Base-by-base conservation (phyloP, 2,888 invertebrate genomes). In the Atethmia centrago region DNA sequence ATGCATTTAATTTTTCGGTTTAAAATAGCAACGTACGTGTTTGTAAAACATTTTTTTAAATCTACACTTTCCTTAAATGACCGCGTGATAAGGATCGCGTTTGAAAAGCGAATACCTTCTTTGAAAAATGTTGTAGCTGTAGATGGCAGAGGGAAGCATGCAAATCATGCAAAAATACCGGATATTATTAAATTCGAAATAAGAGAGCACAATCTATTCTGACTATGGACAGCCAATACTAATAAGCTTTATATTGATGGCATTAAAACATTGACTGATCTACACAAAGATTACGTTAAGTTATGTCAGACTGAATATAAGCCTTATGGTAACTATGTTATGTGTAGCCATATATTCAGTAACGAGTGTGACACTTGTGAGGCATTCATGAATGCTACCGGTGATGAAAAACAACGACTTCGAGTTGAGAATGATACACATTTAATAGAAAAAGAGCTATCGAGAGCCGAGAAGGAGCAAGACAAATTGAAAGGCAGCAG, bases 291-390 rank as follows among this genome's bases (percentile, higher is more conserved):
- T 58, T 72, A 76, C 51, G 25, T 68, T 63, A 51, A 63, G 51
- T 62, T 25, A 68, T 63, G 28, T 28, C 25, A 74, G 49, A 56
- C 68, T 68, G 61, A 74, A 61, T 61, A 70, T 71, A 70, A 73
- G 70, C 53, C 66, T 56, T 71, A 61, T 77, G 69, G 62, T 45
- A 62, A 62, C 62, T 75, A 75, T 61, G 58, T 61, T 61, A 42
- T 61, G 61, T 61, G 25, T 31, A 45, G 66, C 71, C 61, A 61
- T 19, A 74, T 74, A 36, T 77, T 77, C 42, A 77, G 72, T 59
- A 77, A 67, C 51, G 77, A 76, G 47, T 72, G 77, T 64, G 77
- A 77, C n/a, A 67, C 67, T 62, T 72, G 77, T 64, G 59, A 36
- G 36, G 59, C 59, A n/a, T 59, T 59, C 14, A 59, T 36, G 36